A percentile compares a stretch with the other conserved stretches of the same genome.
Conservation (phyloP, 2,888 invertebrate genomes). For the Alsophila aescularia region DNA sequence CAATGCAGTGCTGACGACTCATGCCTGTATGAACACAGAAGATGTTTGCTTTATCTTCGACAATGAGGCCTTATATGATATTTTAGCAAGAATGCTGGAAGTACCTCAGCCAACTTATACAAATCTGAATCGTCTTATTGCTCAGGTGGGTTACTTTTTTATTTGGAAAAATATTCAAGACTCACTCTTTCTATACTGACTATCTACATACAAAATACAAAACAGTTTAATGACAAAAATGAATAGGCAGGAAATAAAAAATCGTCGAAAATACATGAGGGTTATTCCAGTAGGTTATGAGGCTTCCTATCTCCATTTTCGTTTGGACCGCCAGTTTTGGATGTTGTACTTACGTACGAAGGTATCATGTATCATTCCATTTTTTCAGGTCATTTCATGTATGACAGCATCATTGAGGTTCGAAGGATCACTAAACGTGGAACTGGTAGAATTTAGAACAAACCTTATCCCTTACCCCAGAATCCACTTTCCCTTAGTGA, state of each 20-base stretch:
- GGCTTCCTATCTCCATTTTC: too few relatives aligned
- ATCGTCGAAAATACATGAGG: too few relatives aligned
- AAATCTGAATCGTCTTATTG: constrained; percentile 92
- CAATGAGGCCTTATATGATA: constrained; percentile 90
- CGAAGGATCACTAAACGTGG: constrained; percentile 86
- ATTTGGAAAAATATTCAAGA: too few relatives aligned
- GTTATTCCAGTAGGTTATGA: too few relatives aligned
- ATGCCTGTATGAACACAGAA: constrained; percentile 87
- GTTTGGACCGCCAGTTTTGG: too few relatives aligned
- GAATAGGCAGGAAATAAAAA: too few relatives aligned
- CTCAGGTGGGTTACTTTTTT: constrained; percentile 78
- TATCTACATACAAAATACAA: too few relatives aligned
- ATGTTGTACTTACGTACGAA: too few relatives aligned
- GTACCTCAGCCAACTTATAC: constrained; percentile 93
- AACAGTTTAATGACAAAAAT: too few relatives aligned
- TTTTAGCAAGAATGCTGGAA: constrained; percentile 89
- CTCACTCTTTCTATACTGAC: too few relatives aligned
- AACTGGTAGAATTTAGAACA: constrained; percentile 90
- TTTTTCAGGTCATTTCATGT: constrained; percentile 86
- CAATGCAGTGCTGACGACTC: constrained; percentile 88
- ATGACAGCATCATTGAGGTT: constrained; percentile 89
- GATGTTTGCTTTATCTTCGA: constrained; percentile 90
- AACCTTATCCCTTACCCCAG: constrained; percentile 94
- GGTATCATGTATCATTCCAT: too few relatives aligned
- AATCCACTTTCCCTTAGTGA: constrained; percentile 93